Evolutionary conservation across 2,888 invertebrate genomes (phyloP).

Genomic region (Hoplodrina blanda): DNA sequence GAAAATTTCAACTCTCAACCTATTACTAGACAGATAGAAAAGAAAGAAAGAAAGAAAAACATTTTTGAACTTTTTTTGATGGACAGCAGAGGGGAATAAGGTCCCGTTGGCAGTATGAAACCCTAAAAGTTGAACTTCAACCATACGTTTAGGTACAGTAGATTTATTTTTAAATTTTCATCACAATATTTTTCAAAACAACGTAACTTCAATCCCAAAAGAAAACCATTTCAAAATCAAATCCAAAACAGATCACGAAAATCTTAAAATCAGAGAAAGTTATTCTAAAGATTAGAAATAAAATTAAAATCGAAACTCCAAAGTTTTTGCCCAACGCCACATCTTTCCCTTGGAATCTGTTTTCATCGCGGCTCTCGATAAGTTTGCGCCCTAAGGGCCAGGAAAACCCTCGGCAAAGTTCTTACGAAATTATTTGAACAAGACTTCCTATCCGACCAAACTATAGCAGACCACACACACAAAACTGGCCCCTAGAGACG

Average conservation of each 20-base stretch:
- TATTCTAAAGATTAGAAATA: conserved; percentile 44
- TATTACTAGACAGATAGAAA: too few species aligned
- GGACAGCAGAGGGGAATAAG: too few species aligned
- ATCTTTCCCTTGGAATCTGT: conserved; percentile 65
- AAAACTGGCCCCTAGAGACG: conserved; percentile 72
- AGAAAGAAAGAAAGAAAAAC: too few species aligned
- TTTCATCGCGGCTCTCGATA: conserved; percentile 77
- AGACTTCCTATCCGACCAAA: conserved; percentile 66
- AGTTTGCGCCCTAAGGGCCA: conserved; percentile 81
- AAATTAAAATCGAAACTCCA: conserved; percentile 39
- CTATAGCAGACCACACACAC: conserved; percentile 66
- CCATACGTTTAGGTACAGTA: too few species aligned
- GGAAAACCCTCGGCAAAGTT: conserved; percentile 83
- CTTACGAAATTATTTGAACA: conserved; percentile 88
- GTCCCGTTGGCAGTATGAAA: too few species aligned
- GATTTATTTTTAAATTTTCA: too few species aligned
- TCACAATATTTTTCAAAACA: background rate
- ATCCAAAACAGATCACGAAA: conserved; percentile 5
- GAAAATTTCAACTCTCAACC: too few species aligned
- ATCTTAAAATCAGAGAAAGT: conserved; percentile 25
- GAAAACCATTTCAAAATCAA: conserved; percentile 1
- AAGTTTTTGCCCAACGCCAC: conserved; percentile 64
- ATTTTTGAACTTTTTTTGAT: too few species aligned
- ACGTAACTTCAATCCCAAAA: background rate
- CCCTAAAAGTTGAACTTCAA: too few species aligned